These are phyloP conservation scores for Drosophila pruinosa DNA, from an alignment of 1,140 invertebrate species.

Conservation along the genomic window DNA sequence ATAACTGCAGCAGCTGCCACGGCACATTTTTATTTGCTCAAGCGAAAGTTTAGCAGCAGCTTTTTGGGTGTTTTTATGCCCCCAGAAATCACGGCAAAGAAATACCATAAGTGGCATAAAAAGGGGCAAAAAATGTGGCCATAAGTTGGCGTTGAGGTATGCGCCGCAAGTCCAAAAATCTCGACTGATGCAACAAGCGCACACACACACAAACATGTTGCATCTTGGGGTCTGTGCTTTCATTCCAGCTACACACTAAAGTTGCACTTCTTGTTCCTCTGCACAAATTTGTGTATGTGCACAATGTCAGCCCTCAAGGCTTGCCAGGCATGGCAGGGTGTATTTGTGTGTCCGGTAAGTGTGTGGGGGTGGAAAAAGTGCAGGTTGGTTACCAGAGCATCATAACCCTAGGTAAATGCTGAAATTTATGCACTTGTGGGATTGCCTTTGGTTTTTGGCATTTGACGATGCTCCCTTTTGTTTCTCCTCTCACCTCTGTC, in stretches of 20 bases:
- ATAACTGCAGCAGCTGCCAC: constrained; percentile 18
- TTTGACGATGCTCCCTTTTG: constrained; percentile 6
- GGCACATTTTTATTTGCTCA: constrained; percentile 62
- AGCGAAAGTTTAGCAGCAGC: constrained; percentile 46
- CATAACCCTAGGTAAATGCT: constrained; percentile 54
- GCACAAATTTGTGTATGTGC: neutral
- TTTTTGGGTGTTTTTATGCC: constrained; percentile 28
- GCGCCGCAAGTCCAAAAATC: constrained; percentile 66
- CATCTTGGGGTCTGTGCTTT: constrained; percentile 26
- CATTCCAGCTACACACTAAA: constrained; percentile 30
- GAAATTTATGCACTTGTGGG: constrained; percentile 73
- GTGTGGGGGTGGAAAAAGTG: constrained; percentile 6
- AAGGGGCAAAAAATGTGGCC: constrained; percentile 32
- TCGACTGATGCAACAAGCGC: constrained; percentile 52
- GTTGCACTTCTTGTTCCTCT: neutral
- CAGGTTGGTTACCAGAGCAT: constrained; percentile 18
- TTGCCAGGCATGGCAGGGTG: no score
- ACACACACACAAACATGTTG: constrained; percentile 46
- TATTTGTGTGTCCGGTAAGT: neutral
- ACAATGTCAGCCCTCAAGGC: constrained; percentile 24
- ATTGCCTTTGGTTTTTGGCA: constrained; percentile 24
- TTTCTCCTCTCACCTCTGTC: neutral
- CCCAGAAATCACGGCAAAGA: constrained; percentile 46
- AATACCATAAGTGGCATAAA: constrained; percentile 29
- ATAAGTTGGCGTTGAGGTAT: constrained; percentile 48